A percentile compares a stretch with the other conserved stretches of the same genome.
phyloP scores from a whole-genome alignment of 2,113 vertebrate species.

The Scomber scombrus region DNA sequence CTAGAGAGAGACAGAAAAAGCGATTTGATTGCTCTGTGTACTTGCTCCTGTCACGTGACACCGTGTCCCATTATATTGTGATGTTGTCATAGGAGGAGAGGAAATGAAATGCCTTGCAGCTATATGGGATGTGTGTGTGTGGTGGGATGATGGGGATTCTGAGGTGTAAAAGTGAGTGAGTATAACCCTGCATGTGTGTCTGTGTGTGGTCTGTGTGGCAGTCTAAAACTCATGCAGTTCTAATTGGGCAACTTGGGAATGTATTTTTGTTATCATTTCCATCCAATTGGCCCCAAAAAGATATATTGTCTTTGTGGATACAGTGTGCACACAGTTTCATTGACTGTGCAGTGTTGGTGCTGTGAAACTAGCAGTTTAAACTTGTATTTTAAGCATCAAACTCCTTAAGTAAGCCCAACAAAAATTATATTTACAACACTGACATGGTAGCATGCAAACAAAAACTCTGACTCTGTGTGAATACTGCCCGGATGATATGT shows the following conservation, averaged over 20 bases:
- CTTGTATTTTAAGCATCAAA: neutral
- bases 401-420: neutral
- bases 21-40: constrained; percentile 72
- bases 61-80: constrained; percentile 80
- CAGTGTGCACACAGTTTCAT: neutral
- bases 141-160: constrained; percentile 2
- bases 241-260: constrained; percentile 37
- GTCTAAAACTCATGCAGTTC: constrained; percentile 1
- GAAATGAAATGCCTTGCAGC: constrained; percentile 80
- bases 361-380: neutral
- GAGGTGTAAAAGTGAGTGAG: constrained; percentile 34
- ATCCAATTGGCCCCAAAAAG: constrained; percentile 4
- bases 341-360: neutral
- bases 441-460: neutral
- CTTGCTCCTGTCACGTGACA: constrained; percentile 77
- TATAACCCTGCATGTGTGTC: constrained; percentile 10
- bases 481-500: neutral
- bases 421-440: neutral
- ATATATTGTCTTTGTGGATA: neutral
- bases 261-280: constrained; percentile 22
- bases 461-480: neutral
- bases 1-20: constrained; percentile 58
- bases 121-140: constrained; percentile 38
- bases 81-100: constrained; percentile 80
- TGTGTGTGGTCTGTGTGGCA: constrained; percentile 13